Evolutionary conservation across 2,888 invertebrate species (phyloP), one percentile per base, ranked within the genome.

Genomic region (Caenorhabditis virilis): DNA sequence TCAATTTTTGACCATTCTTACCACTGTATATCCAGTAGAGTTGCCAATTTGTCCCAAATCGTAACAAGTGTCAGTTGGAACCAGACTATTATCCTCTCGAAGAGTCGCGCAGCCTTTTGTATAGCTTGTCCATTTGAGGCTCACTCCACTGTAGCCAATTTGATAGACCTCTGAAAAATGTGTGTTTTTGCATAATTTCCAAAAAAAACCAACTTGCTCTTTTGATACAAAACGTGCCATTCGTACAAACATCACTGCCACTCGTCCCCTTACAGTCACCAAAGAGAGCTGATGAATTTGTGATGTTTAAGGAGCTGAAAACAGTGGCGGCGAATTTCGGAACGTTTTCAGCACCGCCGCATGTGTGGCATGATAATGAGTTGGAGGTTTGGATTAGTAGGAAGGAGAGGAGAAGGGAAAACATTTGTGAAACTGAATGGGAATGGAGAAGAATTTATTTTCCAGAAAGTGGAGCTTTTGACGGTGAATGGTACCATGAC

Each of bases 121-220:
- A 35, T 53, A 63, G 11, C 30, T 57, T 30, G 62, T 63, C 62
- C 62, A 63, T 27, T 63, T 63, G 16, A 63, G 22, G n/a, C 35
- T 53, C 13, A 63, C 49, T 1, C 62, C 62, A 45, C 52, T 51
- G 57, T 63, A 63, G 1, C 53, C 53, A 26, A 63, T 57, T 25
- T 63, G 48, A 27, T 63, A 63, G 9, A 63, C 56, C 49, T 56
- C 55, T 61, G 39, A 42, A 58, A 46, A 36, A n/a, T 38, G 18
- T 38, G 4, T 16, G 4, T 15, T 38, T n/a, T 18, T 7, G 38
- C 5, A 38, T 7, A 6, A 30, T 30, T 30, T 11, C n/a, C 36
- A 13, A 18, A 38, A 18, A 5, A 7, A 38, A 38, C 38, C 6
- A 7, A 60, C 60, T 56, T 2, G 62, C 56, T 43, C 57, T 26